Percentiles rank a stretch among this genome's conserved stretches.
phyloP scores from a whole-genome alignment of 2,113 vertebrate species.

The Esox niger region DNA sequence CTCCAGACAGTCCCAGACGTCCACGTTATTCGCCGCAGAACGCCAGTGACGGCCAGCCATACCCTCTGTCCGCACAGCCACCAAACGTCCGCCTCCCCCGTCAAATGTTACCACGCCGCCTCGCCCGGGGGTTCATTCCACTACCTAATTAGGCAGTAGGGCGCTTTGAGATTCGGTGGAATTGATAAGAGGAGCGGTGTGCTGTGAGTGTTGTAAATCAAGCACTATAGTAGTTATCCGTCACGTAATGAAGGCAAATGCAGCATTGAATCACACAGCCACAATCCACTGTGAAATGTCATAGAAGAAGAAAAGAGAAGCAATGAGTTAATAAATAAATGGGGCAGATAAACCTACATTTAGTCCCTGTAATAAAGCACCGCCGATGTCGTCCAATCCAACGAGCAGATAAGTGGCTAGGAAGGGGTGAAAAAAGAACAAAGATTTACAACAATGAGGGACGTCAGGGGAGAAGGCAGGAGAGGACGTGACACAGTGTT shows the following conservation, averaged over 20 bases:
- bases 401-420: slow-evolving; percentile 3
- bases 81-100: neutral
- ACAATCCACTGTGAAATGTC: neutral
- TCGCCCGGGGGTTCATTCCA: slow-evolving; percentile 19
- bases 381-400: neutral
- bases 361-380: neutral
- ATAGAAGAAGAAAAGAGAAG: too few relatives aligned
- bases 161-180: neutral
- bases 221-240: neutral
- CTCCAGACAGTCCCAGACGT: neutral
- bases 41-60: neutral
- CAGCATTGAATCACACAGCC: neutral
- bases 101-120: slow-evolving; percentile 6
- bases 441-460: slow-evolving; percentile 47
- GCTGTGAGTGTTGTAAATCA: neutral
- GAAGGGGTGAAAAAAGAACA: slow-evolving; percentile 55
- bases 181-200: neutral
- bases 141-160: neutral
- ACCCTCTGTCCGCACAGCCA: neutral
- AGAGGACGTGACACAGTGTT: slow-evolving; percentile 82
- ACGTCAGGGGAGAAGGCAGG: slow-evolving; percentile 65
- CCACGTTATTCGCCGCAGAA: slow-evolving; percentile 4
- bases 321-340: neutral
- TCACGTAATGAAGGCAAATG: neutral
- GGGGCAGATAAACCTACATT: neutral